Conservation (phyloP, 2,113 vertebrate genomes). For the Rhipidura dahli region DNA sequence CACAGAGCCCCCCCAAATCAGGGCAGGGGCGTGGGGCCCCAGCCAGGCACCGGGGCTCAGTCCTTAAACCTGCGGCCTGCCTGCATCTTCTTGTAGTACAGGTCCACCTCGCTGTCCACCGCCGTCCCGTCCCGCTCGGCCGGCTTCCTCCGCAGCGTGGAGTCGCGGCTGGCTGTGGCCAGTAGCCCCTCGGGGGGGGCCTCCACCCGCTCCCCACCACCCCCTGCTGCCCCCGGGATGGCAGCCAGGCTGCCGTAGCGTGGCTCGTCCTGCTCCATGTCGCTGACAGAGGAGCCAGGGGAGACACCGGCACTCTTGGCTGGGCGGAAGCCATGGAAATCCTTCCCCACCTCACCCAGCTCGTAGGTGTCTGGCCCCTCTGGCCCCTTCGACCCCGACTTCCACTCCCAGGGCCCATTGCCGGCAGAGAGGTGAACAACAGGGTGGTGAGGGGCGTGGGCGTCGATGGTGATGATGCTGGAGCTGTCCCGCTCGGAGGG, state of each 20-base stretch:
- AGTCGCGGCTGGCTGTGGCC: conserved; percentile 73
- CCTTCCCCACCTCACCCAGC: conserved; percentile 77
- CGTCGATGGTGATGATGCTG: conserved; percentile 87
- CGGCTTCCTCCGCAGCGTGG: conserved; percentile 82
- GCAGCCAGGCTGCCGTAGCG: conserved; percentile 71
- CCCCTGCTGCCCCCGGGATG: conserved; percentile 64
- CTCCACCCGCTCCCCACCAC: not conserved
- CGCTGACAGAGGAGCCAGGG: conserved; percentile 71
- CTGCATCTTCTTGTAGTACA: conserved; percentile 86
- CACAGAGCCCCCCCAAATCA: not conserved
- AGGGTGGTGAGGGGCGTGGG: conserved; percentile 86
- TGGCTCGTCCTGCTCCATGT: conserved; percentile 74
- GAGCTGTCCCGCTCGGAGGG: conserved; percentile 82
- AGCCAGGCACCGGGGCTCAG: not conserved
- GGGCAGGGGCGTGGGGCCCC: not conserved
- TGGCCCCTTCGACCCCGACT: not conserved
- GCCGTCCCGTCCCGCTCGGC: conserved; percentile 61
- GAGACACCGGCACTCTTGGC: conserved; percentile 71
- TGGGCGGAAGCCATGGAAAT: conserved; percentile 72
- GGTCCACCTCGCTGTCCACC: conserved; percentile 75
- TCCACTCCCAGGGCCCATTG: conserved; percentile 87
- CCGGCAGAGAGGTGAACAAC: conserved; percentile 82
- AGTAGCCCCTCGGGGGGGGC: not conserved
- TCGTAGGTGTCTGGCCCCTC: conserved; percentile 24
- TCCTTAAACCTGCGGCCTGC: conserved; percentile 80